Conservation (phyloP, 1,140 invertebrate species). For the Caenorhabditis latens region DNA sequence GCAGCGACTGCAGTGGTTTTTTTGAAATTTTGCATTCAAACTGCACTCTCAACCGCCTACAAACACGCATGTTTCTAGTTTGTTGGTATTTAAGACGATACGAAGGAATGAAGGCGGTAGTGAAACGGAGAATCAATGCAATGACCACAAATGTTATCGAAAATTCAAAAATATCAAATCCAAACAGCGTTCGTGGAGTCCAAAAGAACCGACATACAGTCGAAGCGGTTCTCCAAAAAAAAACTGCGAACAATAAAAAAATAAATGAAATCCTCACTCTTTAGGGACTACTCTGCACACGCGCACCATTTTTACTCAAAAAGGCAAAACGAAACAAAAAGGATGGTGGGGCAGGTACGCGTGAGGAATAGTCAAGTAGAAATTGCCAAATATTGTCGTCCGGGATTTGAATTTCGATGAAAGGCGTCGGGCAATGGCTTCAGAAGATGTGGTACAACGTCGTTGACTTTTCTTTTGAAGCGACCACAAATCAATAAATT, state of each 20-base stretch:
- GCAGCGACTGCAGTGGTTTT: conserved; percentile 32
- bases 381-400: conserved; percentile 51
- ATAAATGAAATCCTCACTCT: conserved; percentile 48
- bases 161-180: conserved; percentile 43
- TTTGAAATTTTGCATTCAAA: conserved; percentile 54
- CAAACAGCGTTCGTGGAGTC: conserved; percentile 39
- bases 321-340: conserved; percentile 48
- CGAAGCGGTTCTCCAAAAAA: conserved; percentile 5
- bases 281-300: conserved; percentile 54
- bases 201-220: not conserved
- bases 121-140: conserved; percentile 56
- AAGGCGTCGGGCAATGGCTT: conserved; percentile 38
- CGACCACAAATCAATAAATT: conserved; percentile 53
- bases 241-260: conserved; percentile 30
- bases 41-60: conserved; percentile 50
- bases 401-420: conserved; percentile 14
- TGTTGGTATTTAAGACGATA: conserved; percentile 46
- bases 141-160: conserved; percentile 55
- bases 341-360: not conserved
- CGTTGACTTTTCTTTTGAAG: not conserved
- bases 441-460: conserved; percentile 14
- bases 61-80: conserved; percentile 46
- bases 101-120: conserved; percentile 48
- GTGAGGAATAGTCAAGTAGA: conserved; percentile 46
- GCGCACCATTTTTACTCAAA: conserved; percentile 51